Base-by-base conservation (phyloP, 2,888 invertebrate genomes). In the Torymus aiolomorphi region DNA sequence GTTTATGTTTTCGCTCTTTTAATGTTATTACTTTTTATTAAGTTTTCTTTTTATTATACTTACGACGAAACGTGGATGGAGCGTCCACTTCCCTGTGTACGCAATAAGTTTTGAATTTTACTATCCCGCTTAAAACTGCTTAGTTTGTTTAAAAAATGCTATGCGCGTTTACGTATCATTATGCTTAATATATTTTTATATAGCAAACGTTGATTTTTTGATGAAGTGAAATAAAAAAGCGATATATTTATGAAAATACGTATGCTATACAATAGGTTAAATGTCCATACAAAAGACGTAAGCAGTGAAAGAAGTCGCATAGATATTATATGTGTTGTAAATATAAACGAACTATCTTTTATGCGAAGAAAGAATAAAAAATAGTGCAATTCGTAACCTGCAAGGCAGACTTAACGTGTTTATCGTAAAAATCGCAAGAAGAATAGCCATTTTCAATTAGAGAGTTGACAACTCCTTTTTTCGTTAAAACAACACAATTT, bases 1-100 rank as follows among this genome's bases (percentile, higher is more conserved):
- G 18, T 78, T 70, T 70, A 57, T 71, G 62, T 80, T 71, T 62
- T 20, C 70, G 62, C 69, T 57, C 57, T 63, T 71, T 59, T 66
- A 49, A 65, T 71, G 56, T 67, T 76, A 42, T 42, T 42, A 42
- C 42, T 42, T 42, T 42, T 42, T 42, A 42, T 42, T 42, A 8
- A 42, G 42, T 42, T 31, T 62, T 72, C 80, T 73, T 76, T 56
- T 78, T 80, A 80, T 77, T 80, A n/a, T n/a, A 80, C 81, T 86
- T 85, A 86, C 84, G 86, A 86, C 85, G 84, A 87, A 88, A 87
- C 86, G 86, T 85, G 86, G 86, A 84, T 86, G 83, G 85, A 86
- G 84, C 73, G 78, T 81, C 67, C 72, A 67, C 18, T 72, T 72
- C 49, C 54, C 62, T 42, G 42, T 42, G 42, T 80, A 76, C 61